Percentiles rank a stretch among this genome's conserved stretches.
Evolutionary conservation across 2,797 vertebrate genomes (phyloP).

Genomic region (Typhlichthys eigenmanni): DNA sequence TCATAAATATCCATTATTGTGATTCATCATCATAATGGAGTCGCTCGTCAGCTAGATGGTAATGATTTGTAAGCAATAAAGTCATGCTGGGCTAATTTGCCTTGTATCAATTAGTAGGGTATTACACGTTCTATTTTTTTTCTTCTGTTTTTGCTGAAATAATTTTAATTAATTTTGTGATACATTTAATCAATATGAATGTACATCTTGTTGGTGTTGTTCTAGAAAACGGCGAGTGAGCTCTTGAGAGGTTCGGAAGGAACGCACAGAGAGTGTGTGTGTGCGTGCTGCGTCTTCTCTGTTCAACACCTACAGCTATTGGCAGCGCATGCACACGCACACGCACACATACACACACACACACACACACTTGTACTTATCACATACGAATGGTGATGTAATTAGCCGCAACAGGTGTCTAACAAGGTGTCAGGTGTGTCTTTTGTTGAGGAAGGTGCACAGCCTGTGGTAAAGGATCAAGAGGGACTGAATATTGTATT

Average conservation of each 20-base stretch:
- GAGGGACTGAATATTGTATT: background rate
- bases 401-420: conserved; percentile 74
- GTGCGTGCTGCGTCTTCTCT: background rate
- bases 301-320: background rate
- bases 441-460: conserved; percentile 38
- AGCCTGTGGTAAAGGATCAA: conserved; percentile 33
- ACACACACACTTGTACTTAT: background rate
- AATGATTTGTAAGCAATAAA: conserved; percentile 61
- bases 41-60: conserved; percentile 43
- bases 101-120: conserved; percentile 46
- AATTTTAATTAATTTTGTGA: conserved; percentile 41
- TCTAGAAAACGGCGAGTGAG: conserved; percentile 31
- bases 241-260: conserved; percentile 34
- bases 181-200: conserved; percentile 44
- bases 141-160: conserved; percentile 6
- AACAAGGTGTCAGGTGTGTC: conserved; percentile 58
- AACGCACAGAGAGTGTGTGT: conserved; percentile 52
- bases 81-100: conserved; percentile 31
- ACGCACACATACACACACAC: conserved; percentile 12
- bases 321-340: conserved; percentile 9
- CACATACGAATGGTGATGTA: conserved; percentile 64
- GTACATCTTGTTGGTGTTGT: conserved; percentile 18
- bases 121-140: conserved; percentile 25
- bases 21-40: conserved; percentile 56
- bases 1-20: conserved; percentile 47